These are phyloP conservation scores for Drosophila kambysellisi DNA, from an alignment of 2,888 invertebrate genomes.

Conservation along the genomic window DNA sequence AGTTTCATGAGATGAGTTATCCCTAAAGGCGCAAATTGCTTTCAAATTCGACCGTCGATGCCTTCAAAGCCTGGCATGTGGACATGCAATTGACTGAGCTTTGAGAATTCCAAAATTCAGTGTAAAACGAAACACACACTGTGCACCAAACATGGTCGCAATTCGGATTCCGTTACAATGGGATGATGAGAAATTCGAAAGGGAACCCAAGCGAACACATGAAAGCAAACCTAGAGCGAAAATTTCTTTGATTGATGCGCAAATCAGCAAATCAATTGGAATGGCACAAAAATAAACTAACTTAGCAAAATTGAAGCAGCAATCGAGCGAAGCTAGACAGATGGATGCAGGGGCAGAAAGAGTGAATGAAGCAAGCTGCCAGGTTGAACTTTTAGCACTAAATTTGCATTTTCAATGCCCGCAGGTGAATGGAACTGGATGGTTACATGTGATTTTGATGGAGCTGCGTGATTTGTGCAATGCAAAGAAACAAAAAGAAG, in stretches of 20 bases:
- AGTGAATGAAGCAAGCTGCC: conserved; percentile 19
- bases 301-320: conserved; percentile 21
- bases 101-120: conserved; percentile 19
- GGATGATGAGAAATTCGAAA: conserved; percentile 11
- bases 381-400: conserved; percentile 47
- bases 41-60: neutral
- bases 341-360: neutral
- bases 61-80: neutral
- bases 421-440: conserved; percentile 30
- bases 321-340: conserved; percentile 5
- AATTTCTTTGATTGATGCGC: conserved; percentile 69
- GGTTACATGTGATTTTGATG: conserved; percentile 47
- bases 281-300: conserved; percentile 56
- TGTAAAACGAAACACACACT: conserved; percentile 19
- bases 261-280: conserved; percentile 77
- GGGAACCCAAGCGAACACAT: conserved; percentile 34
- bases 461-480: conserved; percentile 53
- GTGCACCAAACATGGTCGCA: conserved; percentile 5
- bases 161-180: conserved; percentile 9
- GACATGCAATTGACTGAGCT: conserved; percentile 48
- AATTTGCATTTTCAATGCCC: conserved; percentile 68
- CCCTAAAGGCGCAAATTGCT: neutral
- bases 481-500: conserved; percentile 6
- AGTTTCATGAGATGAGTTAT: neutral
- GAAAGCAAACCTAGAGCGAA: conserved; percentile 53